Conservation (phyloP, 2,888 invertebrate genomes). For the Venustoraphidia nigricollis region DNA sequence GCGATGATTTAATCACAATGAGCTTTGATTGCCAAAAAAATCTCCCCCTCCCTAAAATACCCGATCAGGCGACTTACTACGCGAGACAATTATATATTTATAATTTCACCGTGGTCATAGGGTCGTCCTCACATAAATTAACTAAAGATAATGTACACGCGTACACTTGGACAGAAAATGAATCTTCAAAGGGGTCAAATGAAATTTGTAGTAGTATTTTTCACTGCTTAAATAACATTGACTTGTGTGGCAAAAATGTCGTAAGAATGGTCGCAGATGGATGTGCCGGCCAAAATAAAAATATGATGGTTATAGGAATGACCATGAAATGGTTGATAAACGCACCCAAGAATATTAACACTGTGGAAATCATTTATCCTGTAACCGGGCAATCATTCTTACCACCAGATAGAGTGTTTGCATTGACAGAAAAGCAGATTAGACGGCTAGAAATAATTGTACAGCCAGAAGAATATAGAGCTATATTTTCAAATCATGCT, state of each 20-base stretch:
- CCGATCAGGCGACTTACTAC: slow-evolving; percentile 18
- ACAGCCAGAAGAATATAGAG: slow-evolving; percentile 7
- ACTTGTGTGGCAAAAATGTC: neutral
- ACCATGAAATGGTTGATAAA: no score
- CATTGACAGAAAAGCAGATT: slow-evolving; percentile 8
- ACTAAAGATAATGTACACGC: slow-evolving; percentile 13
- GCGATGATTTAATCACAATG: slow-evolving; percentile 11
- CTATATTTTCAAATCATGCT: slow-evolving; percentile 7
- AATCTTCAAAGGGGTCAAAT: slow-evolving; percentile 16
- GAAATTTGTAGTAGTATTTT: slow-evolving; percentile 17
- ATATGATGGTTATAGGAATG: no score
- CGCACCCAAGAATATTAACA: slow-evolving; percentile 4
- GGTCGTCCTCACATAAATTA: slow-evolving; percentile 10
- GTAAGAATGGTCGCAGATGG: slow-evolving; percentile 6
- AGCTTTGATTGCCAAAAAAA: slow-evolving; percentile 21
- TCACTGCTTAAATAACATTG: slow-evolving; percentile 9
- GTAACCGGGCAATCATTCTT: slow-evolving; percentile 1
- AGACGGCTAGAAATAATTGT: slow-evolving; percentile 8
- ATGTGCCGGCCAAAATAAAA: slow-evolving; percentile 7
- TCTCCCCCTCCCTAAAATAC: slow-evolving; percentile 16
- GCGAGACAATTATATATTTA: slow-evolving; percentile 16
- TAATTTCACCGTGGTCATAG: slow-evolving; percentile 16
- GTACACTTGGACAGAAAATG: slow-evolving; percentile 18
- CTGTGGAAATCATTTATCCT: slow-evolving; percentile 12
- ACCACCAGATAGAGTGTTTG: slow-evolving; percentile 10